Conservation (phyloP, 2,888 invertebrate species). For the Tenthredo amoena region DNA sequence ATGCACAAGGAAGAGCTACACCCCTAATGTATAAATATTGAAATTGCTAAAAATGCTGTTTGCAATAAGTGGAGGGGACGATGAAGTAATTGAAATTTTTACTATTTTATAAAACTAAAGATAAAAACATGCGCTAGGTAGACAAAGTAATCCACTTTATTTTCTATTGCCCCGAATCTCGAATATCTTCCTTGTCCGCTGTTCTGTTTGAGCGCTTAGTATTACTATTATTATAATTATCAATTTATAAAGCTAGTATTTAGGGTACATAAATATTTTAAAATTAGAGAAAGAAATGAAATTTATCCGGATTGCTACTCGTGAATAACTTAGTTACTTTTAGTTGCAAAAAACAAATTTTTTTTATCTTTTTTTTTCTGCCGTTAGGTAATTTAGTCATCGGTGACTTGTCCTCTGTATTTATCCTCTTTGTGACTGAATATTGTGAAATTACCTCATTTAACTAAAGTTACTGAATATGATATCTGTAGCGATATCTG, state of each 20-base stretch:
- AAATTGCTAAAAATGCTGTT: conserved; percentile 2
- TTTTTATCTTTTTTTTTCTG: neutral
- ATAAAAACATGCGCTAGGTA: neutral
- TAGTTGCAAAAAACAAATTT: conserved; percentile 46
- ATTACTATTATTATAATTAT: conserved; percentile 70
- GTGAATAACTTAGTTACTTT: conserved; percentile 55
- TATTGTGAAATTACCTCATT: conserved; percentile 73
- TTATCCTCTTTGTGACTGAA: conserved; percentile 69
- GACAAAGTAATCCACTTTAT: conserved; percentile 48
- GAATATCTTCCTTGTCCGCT: conserved; percentile 67
- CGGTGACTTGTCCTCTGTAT: conserved; percentile 50
- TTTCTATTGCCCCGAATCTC: neutral
- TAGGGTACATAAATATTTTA: conserved; percentile 59
- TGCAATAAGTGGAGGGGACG: neutral
- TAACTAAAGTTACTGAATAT: conserved; percentile 72
- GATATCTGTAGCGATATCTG: conserved; percentile 66
- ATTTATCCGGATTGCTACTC: conserved; percentile 62
- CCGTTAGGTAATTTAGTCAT: neutral
- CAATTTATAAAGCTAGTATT: conserved; percentile 63
- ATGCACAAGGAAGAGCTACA: conserved; percentile 66
- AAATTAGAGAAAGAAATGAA: conserved; percentile 56
- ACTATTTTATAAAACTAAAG: conserved; percentile 28
- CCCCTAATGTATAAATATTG: conserved; percentile 33
- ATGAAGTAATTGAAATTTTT: conserved; percentile 7
- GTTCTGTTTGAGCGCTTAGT: conserved; percentile 70